Percentiles rank a stretch among this genome's conserved stretches.
These are phyloP conservation scores for Polydrusus pterygomalis DNA, from an alignment of 2,888 invertebrate species.

Conservation along the genomic window DNA sequence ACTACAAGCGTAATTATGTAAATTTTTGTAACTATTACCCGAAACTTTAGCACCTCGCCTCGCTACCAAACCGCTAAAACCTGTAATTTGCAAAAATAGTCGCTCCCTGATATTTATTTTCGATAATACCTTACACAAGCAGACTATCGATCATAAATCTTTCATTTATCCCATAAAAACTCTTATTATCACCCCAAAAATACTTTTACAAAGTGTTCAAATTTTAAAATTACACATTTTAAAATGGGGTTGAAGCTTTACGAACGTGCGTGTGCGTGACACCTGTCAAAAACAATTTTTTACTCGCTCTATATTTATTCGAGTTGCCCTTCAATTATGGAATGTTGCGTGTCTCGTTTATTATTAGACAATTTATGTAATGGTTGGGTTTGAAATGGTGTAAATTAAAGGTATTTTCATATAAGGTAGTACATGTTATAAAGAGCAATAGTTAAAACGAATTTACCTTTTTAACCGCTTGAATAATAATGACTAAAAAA, in stretches of 20 bases:
- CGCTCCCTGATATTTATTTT: not conserved
- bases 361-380: conserved; percentile 33
- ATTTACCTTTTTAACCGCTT: too few relatives aligned
- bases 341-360: conserved; percentile 34
- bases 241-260: conserved; percentile 9
- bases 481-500: too few relatives aligned
- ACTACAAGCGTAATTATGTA: too few relatives aligned
- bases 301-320: conserved; percentile 46
- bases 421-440: too few relatives aligned
- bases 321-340: conserved; percentile 48
- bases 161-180: not conserved
- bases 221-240: conserved; percentile 12
- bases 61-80: not conserved
- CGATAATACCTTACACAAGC: not conserved
- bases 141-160: not conserved
- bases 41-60: not conserved
- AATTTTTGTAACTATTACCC: not conserved
- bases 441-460: too few relatives aligned
- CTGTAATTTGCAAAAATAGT: not conserved
- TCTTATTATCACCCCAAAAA: conserved; percentile 5
- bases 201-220: conserved; percentile 4
- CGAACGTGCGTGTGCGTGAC: conserved; percentile 38
- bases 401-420: conserved; percentile 10
- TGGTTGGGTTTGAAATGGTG: not conserved
- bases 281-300: conserved; percentile 47